These are phyloP conservation scores for Limnephilus rhombicus DNA, from an alignment of 2,888 invertebrate species.

Conservation along the genomic window DNA sequence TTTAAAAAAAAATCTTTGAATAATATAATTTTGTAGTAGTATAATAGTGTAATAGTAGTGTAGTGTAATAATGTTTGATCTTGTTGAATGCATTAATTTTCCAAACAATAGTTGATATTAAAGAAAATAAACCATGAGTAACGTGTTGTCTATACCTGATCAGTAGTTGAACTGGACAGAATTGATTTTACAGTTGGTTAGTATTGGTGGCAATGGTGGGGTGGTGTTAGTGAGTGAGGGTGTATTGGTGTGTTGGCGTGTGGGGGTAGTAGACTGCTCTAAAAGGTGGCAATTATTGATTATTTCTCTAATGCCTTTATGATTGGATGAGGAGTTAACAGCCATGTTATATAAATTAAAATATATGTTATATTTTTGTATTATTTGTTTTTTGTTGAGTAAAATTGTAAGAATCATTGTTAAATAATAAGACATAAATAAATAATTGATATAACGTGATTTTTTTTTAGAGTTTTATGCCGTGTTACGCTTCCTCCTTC, in stretches of 20 bases:
- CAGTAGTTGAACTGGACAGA: neutral
- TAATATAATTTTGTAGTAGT: neutral
- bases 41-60: too few species aligned
- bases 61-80: neutral
- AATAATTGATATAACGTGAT: too few species aligned
- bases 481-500: too few species aligned
- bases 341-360: neutral
- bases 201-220: slow-evolving; percentile 10
- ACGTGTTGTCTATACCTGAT: neutral
- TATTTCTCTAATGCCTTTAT: slow-evolving; percentile 54
- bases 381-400: neutral
- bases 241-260: slow-evolving; percentile 8
- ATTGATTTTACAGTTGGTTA: slow-evolving; percentile 31
- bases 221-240: neutral
- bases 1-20: too few species aligned
- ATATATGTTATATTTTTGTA: neutral
- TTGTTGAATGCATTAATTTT: neutral
- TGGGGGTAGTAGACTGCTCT: neutral
- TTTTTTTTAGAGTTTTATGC: too few species aligned
- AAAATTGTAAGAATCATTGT: too few species aligned
- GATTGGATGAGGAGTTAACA: slow-evolving; percentile 55
- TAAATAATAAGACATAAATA: neutral
- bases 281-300: slow-evolving; percentile 60
- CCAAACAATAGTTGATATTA: neutral
- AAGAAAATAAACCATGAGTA: neutral